Evolutionary conservation across 2,888 invertebrate species (phyloP), one percentile per base, ranked within the genome.

Genomic region (Callinectes sapidus): DNA sequence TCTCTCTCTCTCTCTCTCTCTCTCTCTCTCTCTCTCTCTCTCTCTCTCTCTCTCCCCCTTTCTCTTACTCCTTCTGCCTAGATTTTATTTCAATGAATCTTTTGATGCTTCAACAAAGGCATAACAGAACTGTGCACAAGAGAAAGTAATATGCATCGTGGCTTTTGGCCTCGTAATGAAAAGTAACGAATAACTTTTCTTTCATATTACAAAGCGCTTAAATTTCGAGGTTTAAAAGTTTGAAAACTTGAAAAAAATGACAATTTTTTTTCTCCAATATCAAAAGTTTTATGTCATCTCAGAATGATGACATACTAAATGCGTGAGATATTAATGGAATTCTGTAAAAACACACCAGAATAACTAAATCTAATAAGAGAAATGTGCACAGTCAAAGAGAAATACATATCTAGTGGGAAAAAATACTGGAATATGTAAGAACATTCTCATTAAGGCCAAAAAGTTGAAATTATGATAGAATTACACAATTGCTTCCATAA

Each of bases 1-100:
- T 87, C 54, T 87, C 87, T 54, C 28, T 87, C 54, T 87, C 87
- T 54, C 88, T 32, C n/a, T 55, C 88, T 88, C 66, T 66, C 66
- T 66, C 66, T 66, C 66, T 66, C n/a, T 66, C 66, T 66, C 66
- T 66, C 66, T 66, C 66, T 66, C 66, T 66, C 66, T 66, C n/a
- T 66, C 66, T 66, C 66, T 66, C n/a, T 16, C 16, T 6, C 88
- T n/a, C 32, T 55, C 55, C 16, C n/a, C n/a, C n/a, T n/a, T 54
- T 88, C 54, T 88, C 55, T 55, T n/a, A 14, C 28, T 55, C 89
- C 55, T 61, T 0, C 32, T 2, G 28, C 71, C n/a, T 71, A 71
- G 71, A n/a, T 23, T 71, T 71, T 71, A 39, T 71, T 28, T 10
- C 28, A 28, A 28, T 71, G 28, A n/a, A n/a, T 0, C n/a, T 54